Base-by-base conservation (phyloP, 1,140 invertebrate genomes). In the Prorops nasuta region DNA sequence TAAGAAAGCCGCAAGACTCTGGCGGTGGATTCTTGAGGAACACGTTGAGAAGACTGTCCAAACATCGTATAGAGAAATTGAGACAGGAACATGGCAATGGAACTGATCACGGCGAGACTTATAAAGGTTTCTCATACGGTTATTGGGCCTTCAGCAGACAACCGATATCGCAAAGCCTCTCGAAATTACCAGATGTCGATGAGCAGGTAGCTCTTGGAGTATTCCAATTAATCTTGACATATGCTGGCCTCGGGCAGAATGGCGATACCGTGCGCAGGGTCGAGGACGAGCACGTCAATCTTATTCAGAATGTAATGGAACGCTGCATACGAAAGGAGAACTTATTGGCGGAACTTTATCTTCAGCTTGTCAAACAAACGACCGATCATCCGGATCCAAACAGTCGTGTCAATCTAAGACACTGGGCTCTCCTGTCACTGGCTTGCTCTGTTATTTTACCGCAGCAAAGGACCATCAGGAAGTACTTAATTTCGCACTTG, bases 301-400 rank as follows among this genome's bases (percentile, higher is more conserved):
- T 96, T 3, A 87, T 96, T 22, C 94, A 98, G 76, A 85, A 83
- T 0, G 85, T 97, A 41, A 84, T 97, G 76, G 92, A 95, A 58
- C 84, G 90, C 49, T 94, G 92, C 56, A 89, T 96, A 88, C 81
- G 89, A 48, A 92, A 91, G 57, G 93, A 96, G 65, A 83, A 86
- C 32, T 74, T 97, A 14, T 79, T 96, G 12, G 92, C 91, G 58
- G 95, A 98, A 77, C 78, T 96, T 36, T 97, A 94, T 71, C 81
- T 97, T 31, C 94, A 97, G 67, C 80, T 98, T 3, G 92, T 97
- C 38, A 97, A 94, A 76, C 87, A 94, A 80, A 97, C 94, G 0
- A 96, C 94, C 0, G 94, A 96, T 63, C 88, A 91, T 78, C 84
- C 89, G 12, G 94, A 96, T 80, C 91, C 92, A 0, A 92, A 91